A percentile compares a stretch with the other conserved stretches of the same genome.
Evolutionary conservation across 2,797 vertebrate genomes (phyloP).

Genomic region (Steatocranus sp.): DNA sequence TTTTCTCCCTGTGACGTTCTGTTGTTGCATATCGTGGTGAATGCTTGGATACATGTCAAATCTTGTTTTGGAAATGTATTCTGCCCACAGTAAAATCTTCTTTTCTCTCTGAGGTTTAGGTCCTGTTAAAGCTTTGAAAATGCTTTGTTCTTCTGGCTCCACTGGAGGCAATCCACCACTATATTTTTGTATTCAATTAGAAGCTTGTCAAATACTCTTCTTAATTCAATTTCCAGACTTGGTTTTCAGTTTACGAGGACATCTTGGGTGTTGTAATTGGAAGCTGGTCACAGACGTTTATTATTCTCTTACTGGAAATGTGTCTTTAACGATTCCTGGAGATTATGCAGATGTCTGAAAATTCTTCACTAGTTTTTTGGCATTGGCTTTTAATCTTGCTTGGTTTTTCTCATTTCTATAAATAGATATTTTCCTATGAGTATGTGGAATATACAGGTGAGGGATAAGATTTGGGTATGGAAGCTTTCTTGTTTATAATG

Average conservation of each 20-base stretch:
- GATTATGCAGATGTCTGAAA: neutral
- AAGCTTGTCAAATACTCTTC: neutral
- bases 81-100: neutral
- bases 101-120: neutral
- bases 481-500: neutral
- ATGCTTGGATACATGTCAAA: neutral
- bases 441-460: neutral
- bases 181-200: neutral
- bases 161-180: neutral
- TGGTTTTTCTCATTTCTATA: neutral
- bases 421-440: neutral
- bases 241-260: neutral
- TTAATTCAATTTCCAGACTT: neutral
- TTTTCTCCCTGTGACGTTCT: neutral
- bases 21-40: neutral
- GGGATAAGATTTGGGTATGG: neutral
- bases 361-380: neutral
- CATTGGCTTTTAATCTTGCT: neutral
- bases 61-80: neutral
- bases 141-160: neutral
- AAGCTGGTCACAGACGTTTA: neutral
- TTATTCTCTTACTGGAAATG: neutral
- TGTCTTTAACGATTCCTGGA: neutral
- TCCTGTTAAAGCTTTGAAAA: neutral
- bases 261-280: neutral